phyloP scores from a whole-genome alignment of 2,888 invertebrate genomes.

The Macropis europaea region DNA sequence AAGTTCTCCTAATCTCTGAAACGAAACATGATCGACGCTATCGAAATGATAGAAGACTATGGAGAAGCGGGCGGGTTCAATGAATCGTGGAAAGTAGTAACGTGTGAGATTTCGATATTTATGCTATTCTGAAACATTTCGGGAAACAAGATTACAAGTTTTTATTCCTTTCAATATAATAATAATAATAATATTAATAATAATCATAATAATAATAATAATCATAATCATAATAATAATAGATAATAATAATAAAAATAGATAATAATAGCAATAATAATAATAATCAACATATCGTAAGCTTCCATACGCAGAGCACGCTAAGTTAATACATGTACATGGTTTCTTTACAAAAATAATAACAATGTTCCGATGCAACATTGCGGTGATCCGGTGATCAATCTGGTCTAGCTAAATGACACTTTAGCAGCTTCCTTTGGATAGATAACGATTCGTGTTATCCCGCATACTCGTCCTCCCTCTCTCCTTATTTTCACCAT shows the following conservation, averaged over 20 bases:
- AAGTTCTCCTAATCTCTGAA: no score
- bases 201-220: slow-evolving; percentile 76
- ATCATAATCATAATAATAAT: slow-evolving; percentile 75
- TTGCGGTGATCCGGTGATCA: slow-evolving; percentile 71
- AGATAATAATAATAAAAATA: slow-evolving; percentile 38
- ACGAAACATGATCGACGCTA: no score
- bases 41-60: no score
- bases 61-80: slow-evolving; percentile 34
- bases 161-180: slow-evolving; percentile 69
- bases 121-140: slow-evolving; percentile 73
- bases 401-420: slow-evolving; percentile 62
- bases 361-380: slow-evolving; percentile 75
- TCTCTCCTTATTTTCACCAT: slow-evolving; percentile 6
- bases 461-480: slow-evolving; percentile 6
- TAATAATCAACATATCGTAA: slow-evolving; percentile 77
- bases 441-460: slow-evolving; percentile 49
- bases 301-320: slow-evolving; percentile 76
- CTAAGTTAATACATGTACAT: slow-evolving; percentile 76
- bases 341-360: slow-evolving; percentile 77
- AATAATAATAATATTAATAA: slow-evolving; percentile 61
- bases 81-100: slow-evolving; percentile 39
- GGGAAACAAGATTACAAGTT: slow-evolving; percentile 76
- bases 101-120: slow-evolving; percentile 65
- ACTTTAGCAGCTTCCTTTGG: slow-evolving; percentile 58
- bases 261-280: slow-evolving; percentile 45